These are phyloP conservation scores for Drosophila paulistorum DNA, from an alignment of 1,140 invertebrate species.

Conservation along the genomic window DNA sequence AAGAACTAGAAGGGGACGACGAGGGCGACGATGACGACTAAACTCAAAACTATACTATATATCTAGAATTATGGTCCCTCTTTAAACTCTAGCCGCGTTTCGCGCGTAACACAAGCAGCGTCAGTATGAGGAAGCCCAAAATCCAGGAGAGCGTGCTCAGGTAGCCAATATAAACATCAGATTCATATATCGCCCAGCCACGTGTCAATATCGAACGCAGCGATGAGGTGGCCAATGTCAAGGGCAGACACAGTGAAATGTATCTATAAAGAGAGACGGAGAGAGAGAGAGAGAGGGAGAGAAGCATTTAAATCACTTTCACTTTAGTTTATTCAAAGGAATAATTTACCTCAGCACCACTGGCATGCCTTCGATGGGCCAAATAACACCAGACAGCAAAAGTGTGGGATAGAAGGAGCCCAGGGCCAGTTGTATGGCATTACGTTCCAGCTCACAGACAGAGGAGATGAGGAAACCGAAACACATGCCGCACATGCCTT, in stretches of 20 bases:
- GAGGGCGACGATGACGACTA: constrained; percentile 53
- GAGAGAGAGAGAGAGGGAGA: neutral
- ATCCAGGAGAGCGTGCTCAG: constrained; percentile 95
- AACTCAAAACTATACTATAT: constrained; percentile 52
- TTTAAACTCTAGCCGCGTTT: constrained; percentile 86
- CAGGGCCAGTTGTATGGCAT: constrained; percentile 96
- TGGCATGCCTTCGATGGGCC: constrained; percentile 95
- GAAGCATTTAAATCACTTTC: neutral
- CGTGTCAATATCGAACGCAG: constrained; percentile 94
- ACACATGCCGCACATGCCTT: constrained; percentile 97
- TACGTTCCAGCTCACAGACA: constrained; percentile 95
- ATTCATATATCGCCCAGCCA: constrained; percentile 92
- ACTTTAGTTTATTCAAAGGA: neutral
- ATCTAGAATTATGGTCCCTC: constrained; percentile 48
- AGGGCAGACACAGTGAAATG: constrained; percentile 92
- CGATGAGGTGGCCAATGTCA: constrained; percentile 95
- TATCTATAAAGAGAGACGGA: constrained; percentile 82
- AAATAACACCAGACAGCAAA: constrained; percentile 94
- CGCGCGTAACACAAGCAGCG: constrained; percentile 90
- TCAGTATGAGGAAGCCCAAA: constrained; percentile 91
- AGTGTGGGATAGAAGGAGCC: constrained; percentile 97
- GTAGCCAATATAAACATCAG: constrained; percentile 94
- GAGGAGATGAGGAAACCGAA: constrained; percentile 97
- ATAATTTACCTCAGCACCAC: constrained; percentile 86
- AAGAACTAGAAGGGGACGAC: constrained; percentile 28